A percentile compares a stretch with the other conserved stretches of the same genome.
phyloP scores from a whole-genome alignment of 1,140 invertebrate species.

The Drosophila subobscura region DNA sequence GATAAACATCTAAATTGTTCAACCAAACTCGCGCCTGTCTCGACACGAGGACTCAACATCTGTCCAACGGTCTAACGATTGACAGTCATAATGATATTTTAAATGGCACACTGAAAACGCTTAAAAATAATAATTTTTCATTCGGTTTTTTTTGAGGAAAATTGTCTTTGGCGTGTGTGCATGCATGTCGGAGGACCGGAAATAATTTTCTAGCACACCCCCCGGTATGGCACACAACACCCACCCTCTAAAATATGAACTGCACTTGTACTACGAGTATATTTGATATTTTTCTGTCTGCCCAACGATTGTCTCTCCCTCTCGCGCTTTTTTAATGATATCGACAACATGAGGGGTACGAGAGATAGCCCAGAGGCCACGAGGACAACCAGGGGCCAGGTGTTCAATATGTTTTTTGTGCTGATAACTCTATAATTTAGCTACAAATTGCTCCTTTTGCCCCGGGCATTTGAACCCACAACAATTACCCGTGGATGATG shows the following conservation, averaged over 20 bases:
- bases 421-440: constrained; percentile 75
- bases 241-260: constrained; percentile 50
- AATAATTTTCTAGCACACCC: constrained; percentile 76
- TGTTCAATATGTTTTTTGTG: constrained; percentile 70
- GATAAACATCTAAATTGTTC: constrained; percentile 76
- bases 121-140: constrained; percentile 72
- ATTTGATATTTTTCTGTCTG: constrained; percentile 49
- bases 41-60: constrained; percentile 51
- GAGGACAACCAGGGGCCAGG: constrained; percentile 62
- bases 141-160: constrained; percentile 36
- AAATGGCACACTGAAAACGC: constrained; percentile 69
- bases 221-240: constrained; percentile 22
- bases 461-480: constrained; percentile 57
- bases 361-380: constrained; percentile 28
- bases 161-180: constrained; percentile 19
- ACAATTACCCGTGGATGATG: constrained; percentile 34
- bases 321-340: constrained; percentile 63
- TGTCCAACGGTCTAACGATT: constrained; percentile 51
- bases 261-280: constrained; percentile 55
- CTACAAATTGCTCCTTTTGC: constrained; percentile 57
- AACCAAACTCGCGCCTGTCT: constrained; percentile 42
- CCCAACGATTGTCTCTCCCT: background rate
- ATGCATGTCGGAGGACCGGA: constrained; percentile 79
- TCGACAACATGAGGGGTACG: constrained; percentile 26
- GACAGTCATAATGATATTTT: constrained; percentile 78